Percentiles rank a stretch among this genome's conserved stretches.
phyloP scores from a whole-genome alignment of 1,140 invertebrate genomes.

The Steinernema feltiae region DNA sequence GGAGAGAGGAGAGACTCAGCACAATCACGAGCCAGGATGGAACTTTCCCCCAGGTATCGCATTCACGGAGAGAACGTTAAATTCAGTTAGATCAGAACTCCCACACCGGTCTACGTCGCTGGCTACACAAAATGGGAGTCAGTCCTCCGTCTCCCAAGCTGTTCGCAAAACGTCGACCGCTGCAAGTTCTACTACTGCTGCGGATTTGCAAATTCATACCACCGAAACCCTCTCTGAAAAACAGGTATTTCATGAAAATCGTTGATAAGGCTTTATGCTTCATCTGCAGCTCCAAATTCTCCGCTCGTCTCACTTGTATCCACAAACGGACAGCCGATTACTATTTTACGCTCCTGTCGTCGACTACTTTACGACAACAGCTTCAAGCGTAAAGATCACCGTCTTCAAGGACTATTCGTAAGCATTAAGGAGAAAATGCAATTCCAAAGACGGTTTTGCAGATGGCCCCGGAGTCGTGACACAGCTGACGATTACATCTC shows the following conservation, averaged over 20 bases:
- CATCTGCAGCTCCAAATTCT: conserved; percentile 5
- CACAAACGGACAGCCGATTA: background rate
- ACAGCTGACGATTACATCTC: conserved; percentile 1
- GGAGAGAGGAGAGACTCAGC: background rate
- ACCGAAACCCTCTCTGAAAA: background rate
- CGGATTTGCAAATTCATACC: conserved; percentile 5
- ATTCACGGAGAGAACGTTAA: background rate
- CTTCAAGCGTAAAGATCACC: conserved; percentile 23
- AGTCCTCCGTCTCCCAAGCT: background rate
- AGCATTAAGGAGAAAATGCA: background rate
- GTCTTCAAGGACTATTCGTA: conserved; percentile 27
- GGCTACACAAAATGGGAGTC: background rate
- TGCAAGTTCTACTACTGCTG: background rate
- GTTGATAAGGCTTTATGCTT: no score
- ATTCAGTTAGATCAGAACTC: background rate
- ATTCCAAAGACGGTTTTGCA: conserved; percentile 1
- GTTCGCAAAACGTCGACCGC: background rate
- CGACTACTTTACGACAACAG: conserved; percentile 27
- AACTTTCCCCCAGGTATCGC: background rate
- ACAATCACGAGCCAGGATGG: background rate
- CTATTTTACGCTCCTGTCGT: conserved; percentile 27
- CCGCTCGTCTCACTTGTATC: background rate
- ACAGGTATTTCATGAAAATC: conserved; percentile 10
- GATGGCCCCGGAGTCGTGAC: conserved; percentile 16
- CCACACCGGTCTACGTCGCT: conserved; percentile 1